These are phyloP conservation scores for Drosophila micromelanica DNA, from an alignment of 1,140 invertebrate species.

Conservation along the genomic window DNA sequence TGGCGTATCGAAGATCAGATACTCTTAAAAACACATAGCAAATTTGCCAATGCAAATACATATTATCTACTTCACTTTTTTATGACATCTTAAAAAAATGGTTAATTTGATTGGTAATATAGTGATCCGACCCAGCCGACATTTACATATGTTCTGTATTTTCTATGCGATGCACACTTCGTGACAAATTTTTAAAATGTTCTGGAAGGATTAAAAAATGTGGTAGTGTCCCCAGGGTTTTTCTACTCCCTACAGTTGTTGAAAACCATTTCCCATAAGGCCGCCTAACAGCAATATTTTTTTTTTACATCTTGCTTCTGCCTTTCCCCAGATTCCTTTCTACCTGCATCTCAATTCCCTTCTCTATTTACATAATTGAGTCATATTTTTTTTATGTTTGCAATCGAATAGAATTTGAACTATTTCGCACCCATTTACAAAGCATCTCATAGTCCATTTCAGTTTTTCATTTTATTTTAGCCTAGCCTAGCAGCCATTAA, in stretches of 20 bases:
- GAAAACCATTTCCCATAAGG: not conserved
- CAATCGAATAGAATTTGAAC: not conserved
- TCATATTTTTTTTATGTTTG: no score
- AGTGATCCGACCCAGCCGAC: no score
- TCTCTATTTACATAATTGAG: not conserved
- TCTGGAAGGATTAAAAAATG: not conserved
- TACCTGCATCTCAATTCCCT: not conserved
- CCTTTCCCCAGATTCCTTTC: no score
- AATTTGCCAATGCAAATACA: no score
- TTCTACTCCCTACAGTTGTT: not conserved
- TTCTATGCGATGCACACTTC: no score
- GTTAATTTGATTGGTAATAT: no score
- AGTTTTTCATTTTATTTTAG: not conserved
- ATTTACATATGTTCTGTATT: no score
- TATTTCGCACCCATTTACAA: not conserved
- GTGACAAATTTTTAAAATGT: no score
- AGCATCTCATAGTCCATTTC: not conserved
- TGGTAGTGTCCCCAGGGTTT: not conserved
- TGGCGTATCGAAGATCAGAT: no score
- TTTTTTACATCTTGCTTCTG: not conserved
- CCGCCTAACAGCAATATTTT: not conserved
- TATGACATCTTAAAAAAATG: no score
- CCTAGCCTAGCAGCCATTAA: conserved; percentile 7
- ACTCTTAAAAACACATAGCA: no score
- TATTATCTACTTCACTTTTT: no score